A percentile compares a stretch with the other conserved stretches of the same genome.
phyloP scores from a whole-genome alignment of 2,888 invertebrate species.

The Arrhopalites spinosus region DNA sequence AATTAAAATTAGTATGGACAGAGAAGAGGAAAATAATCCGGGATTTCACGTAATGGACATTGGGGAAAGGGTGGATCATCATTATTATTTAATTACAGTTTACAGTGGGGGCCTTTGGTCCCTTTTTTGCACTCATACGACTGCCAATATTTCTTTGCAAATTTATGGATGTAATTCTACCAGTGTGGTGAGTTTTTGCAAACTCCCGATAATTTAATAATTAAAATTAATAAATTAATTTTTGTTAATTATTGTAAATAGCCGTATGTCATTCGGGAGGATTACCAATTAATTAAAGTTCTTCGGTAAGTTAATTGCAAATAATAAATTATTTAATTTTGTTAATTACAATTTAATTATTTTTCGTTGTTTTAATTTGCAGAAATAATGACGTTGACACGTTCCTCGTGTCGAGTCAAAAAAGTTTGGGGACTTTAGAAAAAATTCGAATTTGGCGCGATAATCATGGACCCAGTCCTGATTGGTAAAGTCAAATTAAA shows the following conservation, averaged over 20 bases:
- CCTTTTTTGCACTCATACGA: background rate
- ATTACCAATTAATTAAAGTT: background rate
- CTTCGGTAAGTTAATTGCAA: no score
- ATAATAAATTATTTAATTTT: no score
- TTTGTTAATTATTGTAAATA: no score
- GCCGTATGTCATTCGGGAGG: constrained; percentile 22
- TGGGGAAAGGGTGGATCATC: background rate
- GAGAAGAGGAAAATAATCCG: background rate
- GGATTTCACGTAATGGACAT: constrained; percentile 18
- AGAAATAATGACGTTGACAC: constrained; percentile 20
- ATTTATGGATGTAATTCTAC: constrained; percentile 22
- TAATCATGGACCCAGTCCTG: constrained; percentile 13
- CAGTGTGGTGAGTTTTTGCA: background rate
- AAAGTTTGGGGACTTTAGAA: constrained; percentile 5
- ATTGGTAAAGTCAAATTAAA: constrained; percentile 14
- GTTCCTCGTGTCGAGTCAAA: constrained; percentile 19
- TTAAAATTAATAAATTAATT: no score
- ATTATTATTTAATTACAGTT: constrained; percentile 26
- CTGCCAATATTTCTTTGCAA: constrained; percentile 22
- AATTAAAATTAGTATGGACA: no score
- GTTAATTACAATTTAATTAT: no score
- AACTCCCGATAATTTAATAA: no score
- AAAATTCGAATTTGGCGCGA: constrained; percentile 24
- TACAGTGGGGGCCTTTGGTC: constrained; percentile 19
- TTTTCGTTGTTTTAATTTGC: no score